Evolutionary conservation across 2,888 invertebrate genomes (phyloP), one percentile per base, ranked within the genome.

Genomic region (Ptychoptera albimana): DNA sequence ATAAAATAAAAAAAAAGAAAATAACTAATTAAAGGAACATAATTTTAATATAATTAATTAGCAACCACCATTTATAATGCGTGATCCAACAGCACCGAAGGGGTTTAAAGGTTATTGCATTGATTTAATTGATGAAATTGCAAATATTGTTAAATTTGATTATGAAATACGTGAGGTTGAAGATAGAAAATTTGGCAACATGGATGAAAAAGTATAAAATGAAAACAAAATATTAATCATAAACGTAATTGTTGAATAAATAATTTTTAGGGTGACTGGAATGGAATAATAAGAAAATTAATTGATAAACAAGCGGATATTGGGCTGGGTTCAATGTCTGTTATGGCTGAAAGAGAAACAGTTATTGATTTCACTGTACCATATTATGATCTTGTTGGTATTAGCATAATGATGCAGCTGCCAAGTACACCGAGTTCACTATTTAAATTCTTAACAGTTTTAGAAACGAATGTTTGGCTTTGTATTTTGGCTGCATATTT

Each of bases 301-400:
- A 76, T 82, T 45, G 82, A 85, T 54, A 83, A 88, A 71, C 74
- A 77, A 54, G 96, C 94, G 0, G 96, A 97, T 59, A 92, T 97
- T 51, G 94, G 88, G 0, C 64, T 97, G 8, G 89, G 91, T 2
- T 87, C 94, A 0, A 73, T 97, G 59, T 91, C 93, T 0, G 94
- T 97, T 0, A 96, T 94, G 91, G 94, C 96, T 0, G 96, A 96
- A 54, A 70, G 97, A 34, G 94, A 94, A 66, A 89, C 88, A 57
- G 92, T 94, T 0, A 89, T 97, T 2, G 97, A 97, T 65, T 97
- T 96, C 61, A 97, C 97, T 0, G 92, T 97, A 0, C 96, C 97
- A 0, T 97, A 92, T 63, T 97, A 97, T 64, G 97, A 98, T 68
- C 72, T 96, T 51, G 96, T 97, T 0, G 97, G 97, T 1, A 88